Conservation (phyloP, 1,140 invertebrate species). For the Brachystomella parvula region DNA sequence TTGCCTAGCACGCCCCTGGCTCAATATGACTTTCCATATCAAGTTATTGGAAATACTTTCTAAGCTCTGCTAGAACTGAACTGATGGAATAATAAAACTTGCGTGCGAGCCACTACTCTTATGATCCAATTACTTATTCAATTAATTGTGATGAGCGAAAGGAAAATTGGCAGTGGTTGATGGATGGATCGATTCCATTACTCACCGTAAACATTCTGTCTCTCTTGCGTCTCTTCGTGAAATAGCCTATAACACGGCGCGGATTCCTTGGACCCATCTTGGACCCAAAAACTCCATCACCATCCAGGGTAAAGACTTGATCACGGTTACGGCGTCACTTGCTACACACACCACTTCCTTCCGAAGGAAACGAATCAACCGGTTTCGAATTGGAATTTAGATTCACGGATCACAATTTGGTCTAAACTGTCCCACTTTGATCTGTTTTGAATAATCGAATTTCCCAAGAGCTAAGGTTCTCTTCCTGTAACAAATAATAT, state of each 20-base stretch:
- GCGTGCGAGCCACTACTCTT: too few relatives aligned
- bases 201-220: slow-evolving; percentile 30
- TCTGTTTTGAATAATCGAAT: background rate
- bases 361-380: background rate
- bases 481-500: background rate
- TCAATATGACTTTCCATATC: too few relatives aligned
- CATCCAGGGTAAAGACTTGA: background rate
- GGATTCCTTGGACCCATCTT: slow-evolving; percentile 31
- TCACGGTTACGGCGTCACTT: background rate
- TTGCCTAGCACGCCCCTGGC: too few relatives aligned
- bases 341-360: background rate
- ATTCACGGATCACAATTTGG: background rate
- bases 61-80: too few relatives aligned
- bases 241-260: slow-evolving; percentile 29
- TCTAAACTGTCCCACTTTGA: background rate
- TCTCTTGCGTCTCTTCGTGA: slow-evolving; percentile 31
- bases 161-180: background rate
- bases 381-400: background rate
- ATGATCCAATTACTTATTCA: background rate
- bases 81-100: too few relatives aligned
- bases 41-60: too few relatives aligned
- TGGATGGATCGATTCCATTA: background rate
- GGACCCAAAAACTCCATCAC: background rate
- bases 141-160: background rate
- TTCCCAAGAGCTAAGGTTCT: background rate